Percentiles rank a stretch among this genome's conserved stretches.
Conservation (phyloP, 2,888 invertebrate genomes). For the Thereva nobilitata region DNA sequence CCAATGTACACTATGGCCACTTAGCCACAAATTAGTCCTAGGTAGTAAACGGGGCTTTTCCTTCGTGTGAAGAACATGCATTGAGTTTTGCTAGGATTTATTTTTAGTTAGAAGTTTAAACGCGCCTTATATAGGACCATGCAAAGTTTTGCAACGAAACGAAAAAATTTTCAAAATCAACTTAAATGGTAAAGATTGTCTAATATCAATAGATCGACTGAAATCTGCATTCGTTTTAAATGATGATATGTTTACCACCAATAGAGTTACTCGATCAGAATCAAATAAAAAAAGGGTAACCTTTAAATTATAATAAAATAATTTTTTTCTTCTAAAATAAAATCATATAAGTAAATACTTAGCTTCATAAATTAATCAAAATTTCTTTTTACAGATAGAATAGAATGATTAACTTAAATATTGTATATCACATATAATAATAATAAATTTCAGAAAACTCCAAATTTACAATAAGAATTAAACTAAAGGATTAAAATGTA, state of each 20-base stretch:
- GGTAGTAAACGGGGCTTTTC: too few relatives aligned
- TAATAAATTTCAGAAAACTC: background rate
- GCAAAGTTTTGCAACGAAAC: too few relatives aligned
- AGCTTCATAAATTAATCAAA: background rate
- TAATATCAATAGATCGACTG: slow-evolving; percentile 42
- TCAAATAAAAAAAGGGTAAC: background rate
- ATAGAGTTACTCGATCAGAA: background rate
- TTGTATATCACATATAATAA: background rate
- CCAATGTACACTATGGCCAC: too few relatives aligned
- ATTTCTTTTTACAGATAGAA: background rate
- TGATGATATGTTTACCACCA: background rate
- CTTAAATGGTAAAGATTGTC: slow-evolving; percentile 37
- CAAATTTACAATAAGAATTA: too few relatives aligned
- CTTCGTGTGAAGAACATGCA: too few relatives aligned
- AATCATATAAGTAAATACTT: background rate
- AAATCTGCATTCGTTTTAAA: slow-evolving; percentile 39
- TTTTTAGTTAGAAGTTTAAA: too few relatives aligned
- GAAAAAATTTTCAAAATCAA: slow-evolving; percentile 40
- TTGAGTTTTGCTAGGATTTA: too few relatives aligned
- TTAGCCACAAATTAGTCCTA: too few relatives aligned
- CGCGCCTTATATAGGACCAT: too few relatives aligned
- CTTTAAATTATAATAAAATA: background rate
- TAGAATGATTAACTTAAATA: too few relatives aligned
- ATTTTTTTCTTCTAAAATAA: background rate
- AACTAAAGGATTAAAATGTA: background rate